phyloP scores from a whole-genome alignment of 1,140 invertebrate genomes.

The Phocides pigmalion region DNA sequence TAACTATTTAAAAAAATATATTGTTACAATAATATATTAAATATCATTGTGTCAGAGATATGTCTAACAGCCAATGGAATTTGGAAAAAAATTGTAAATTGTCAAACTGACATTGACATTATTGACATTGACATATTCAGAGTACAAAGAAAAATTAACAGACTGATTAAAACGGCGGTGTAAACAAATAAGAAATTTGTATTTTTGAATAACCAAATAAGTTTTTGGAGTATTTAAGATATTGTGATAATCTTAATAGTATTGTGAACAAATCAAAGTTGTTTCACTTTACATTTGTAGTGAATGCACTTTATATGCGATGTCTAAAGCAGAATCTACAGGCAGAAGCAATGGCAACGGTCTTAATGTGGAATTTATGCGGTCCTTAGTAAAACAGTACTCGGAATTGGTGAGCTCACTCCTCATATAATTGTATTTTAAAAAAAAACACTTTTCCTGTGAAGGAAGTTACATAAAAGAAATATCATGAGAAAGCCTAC shows the following conservation, averaged over 20 bases:
- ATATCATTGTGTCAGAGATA: no score
- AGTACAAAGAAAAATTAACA: no score
- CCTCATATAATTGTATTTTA: no score
- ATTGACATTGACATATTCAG: not conserved
- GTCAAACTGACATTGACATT: not conserved
- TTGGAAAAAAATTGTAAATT: no score
- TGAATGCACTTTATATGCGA: conserved; percentile 34
- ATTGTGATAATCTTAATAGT: not conserved
- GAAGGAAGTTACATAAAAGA: no score
- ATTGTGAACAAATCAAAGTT: not conserved
- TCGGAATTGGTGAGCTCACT: conserved; percentile 66
- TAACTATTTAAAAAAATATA: no score
- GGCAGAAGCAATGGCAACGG: conserved; percentile 51
- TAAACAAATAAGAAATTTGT: conserved; percentile 15
- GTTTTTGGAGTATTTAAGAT: not conserved
- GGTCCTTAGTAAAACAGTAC: conserved; percentile 74
- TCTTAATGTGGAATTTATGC: conserved; percentile 74
- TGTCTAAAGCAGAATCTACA: conserved; percentile 66
- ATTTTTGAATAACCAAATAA: not conserved
- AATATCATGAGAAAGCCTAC: no score
- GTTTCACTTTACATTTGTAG: not conserved
- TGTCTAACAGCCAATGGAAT: no score
- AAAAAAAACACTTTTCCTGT: no score
- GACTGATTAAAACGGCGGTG: not conserved
- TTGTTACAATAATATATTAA: no score